A percentile compares a stretch with the other conserved stretches of the same genome.
These are phyloP conservation scores for Schizaphis graminum DNA, from an alignment of 2,888 invertebrate genomes.

Conservation along the genomic window DNA sequence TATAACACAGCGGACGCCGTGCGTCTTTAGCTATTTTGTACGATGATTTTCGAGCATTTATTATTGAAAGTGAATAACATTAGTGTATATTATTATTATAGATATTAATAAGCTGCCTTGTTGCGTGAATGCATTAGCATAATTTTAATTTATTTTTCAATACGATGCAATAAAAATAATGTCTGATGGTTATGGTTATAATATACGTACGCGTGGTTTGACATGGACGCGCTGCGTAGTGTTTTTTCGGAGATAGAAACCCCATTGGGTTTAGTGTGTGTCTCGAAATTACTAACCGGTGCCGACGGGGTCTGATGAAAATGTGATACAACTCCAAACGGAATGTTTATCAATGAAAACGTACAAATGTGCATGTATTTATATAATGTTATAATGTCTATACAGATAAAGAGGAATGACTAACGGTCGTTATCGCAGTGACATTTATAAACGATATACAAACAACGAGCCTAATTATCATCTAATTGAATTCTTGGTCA, in stretches of 20 bases:
- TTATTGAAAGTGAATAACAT: not conserved
- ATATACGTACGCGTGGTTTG: not conserved
- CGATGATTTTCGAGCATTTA: not conserved
- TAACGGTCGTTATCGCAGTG: not conserved
- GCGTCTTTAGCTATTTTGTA: not conserved
- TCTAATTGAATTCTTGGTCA: not conserved
- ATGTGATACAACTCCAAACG: not conserved
- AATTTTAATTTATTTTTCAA: constrained; percentile 54
- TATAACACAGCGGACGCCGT: not conserved
- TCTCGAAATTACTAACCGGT: not conserved
- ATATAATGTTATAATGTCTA: not conserved
- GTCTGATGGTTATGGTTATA: not conserved
- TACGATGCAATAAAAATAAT: not conserved
- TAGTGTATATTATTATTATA: not conserved
- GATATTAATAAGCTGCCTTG: not conserved
- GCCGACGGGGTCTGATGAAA: not conserved
- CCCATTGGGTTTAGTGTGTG: constrained; percentile 17
- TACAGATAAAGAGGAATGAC: not conserved
- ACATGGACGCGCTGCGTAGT: not conserved
- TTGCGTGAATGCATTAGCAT: constrained; percentile 13
- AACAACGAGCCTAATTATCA: not conserved
- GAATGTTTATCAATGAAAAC: not conserved
- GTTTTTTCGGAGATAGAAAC: constrained; percentile 14
- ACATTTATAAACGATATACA: not conserved
- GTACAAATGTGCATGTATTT: not conserved